phyloP scores from a whole-genome alignment of 2,113 vertebrate species.

The Nasalis larvatus region DNA sequence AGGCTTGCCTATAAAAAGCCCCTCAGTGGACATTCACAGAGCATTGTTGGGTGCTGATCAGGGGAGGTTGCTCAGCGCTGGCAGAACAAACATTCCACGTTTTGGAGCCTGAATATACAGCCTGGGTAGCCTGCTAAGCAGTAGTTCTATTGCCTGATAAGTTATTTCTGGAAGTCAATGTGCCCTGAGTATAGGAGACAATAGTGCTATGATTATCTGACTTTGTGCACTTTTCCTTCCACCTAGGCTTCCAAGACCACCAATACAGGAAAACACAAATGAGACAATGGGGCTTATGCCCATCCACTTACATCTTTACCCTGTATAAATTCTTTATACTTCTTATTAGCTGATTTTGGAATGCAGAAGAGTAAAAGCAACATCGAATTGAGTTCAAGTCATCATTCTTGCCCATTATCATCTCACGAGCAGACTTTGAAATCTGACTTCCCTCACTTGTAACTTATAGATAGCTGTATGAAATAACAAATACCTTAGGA shows the following conservation, averaged over 20 bases:
- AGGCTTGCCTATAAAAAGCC: neutral
- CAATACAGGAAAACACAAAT: neutral
- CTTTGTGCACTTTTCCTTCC: neutral
- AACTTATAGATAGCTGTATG: neutral
- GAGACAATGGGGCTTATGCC: neutral
- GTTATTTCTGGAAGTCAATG: neutral
- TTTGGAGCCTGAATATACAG: neutral
- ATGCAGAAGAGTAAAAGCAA: neutral
- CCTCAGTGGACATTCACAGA: neutral
- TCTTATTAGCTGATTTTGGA: neutral
- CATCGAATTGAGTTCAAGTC: neutral
- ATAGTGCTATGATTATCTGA: neutral
- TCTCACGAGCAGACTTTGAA: neutral
- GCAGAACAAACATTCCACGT: neutral
- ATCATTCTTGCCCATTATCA: neutral
- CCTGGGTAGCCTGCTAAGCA: neutral
- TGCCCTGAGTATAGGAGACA: neutral
- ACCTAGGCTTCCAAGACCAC: neutral
- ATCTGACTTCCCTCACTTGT: neutral
- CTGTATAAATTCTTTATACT: neutral
- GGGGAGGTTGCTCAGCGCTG: neutral
- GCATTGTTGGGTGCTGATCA: neutral
- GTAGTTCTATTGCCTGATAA: neutral
- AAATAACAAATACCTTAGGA: neutral
- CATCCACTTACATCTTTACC: neutral